These are phyloP conservation scores for Darevskia nairensis DNA, from an alignment of 2,797 vertebrate species.

Conservation along the genomic window DNA sequence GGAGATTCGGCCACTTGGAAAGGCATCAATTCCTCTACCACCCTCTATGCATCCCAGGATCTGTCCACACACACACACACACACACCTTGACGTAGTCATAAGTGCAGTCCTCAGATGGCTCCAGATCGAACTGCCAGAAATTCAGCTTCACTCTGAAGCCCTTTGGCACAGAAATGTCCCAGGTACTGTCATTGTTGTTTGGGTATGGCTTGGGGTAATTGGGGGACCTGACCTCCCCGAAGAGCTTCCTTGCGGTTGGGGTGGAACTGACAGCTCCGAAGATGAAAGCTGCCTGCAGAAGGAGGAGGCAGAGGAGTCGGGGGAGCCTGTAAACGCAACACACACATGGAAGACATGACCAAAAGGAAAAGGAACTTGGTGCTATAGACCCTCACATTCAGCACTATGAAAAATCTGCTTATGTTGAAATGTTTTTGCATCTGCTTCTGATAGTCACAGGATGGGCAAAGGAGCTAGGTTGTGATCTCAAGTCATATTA, in stretches of 20 bases:
- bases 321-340: conserved; percentile 63
- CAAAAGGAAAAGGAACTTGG: neutral
- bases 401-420: neutral
- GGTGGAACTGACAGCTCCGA: conserved; percentile 39
- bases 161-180: conserved; percentile 81
- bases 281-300: conserved; percentile 54
- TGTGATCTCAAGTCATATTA: neutral
- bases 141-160: conserved; percentile 83
- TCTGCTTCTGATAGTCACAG: neutral
- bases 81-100: conserved; percentile 88
- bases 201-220: conserved; percentile 86
- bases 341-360: neutral
- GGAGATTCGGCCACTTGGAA: neutral
- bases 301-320: conserved; percentile 41
- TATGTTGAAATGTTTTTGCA: neutral
- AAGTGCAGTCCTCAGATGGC: conserved; percentile 86
- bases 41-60: neutral
- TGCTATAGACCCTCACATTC: neutral
- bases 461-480: neutral
- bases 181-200: conserved; percentile 79
- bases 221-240: conserved; percentile 84
- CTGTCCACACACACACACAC: conserved; percentile 73
- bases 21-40: no score
- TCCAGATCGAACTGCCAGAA: conserved; percentile 91
- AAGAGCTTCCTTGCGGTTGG: conserved; percentile 61